A percentile compares a stretch with the other conserved stretches of the same genome.
phyloP scores from a whole-genome alignment of 1,140 invertebrate genomes.

The Solenopsis invicta region DNA sequence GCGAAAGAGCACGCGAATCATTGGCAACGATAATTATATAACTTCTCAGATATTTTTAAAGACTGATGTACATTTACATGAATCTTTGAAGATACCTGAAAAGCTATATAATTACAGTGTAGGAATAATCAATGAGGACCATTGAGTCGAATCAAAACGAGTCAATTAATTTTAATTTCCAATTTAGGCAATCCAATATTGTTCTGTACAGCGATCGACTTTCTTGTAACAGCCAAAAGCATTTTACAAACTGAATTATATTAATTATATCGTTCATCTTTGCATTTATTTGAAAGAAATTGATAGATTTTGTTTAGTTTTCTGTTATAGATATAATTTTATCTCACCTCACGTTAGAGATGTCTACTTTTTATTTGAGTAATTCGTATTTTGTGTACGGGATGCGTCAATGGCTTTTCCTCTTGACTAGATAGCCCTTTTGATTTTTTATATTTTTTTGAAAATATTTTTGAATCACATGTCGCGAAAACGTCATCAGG shows the following conservation, averaged over 20 bases:
- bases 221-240: not conserved
- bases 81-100: slow-evolving; percentile 60
- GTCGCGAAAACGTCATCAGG: not conserved
- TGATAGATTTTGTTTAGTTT: not conserved
- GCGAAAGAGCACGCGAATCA: slow-evolving; percentile 68
- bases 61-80: slow-evolving; percentile 77
- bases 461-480: slow-evolving; percentile 22
- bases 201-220: not conserved
- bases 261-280: not conserved
- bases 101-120: slow-evolving; percentile 75
- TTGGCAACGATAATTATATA: slow-evolving; percentile 77
- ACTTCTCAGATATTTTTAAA: no score
- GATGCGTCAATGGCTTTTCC: not conserved
- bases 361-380: slow-evolving; percentile 23
- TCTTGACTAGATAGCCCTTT: not conserved
- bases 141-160: slow-evolving; percentile 3
- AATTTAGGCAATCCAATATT: not conserved
- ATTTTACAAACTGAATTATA: not conserved
- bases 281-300: not conserved
- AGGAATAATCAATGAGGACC: slow-evolving; percentile 69
- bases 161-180: slow-evolving; percentile 48
- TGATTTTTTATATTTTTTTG: slow-evolving; percentile 28
- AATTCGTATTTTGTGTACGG: not conserved
- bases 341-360: not conserved
- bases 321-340: slow-evolving; percentile 21